Evolutionary conservation across 1,140 invertebrate species (phyloP).

Genomic region (Limonius californicus): DNA sequence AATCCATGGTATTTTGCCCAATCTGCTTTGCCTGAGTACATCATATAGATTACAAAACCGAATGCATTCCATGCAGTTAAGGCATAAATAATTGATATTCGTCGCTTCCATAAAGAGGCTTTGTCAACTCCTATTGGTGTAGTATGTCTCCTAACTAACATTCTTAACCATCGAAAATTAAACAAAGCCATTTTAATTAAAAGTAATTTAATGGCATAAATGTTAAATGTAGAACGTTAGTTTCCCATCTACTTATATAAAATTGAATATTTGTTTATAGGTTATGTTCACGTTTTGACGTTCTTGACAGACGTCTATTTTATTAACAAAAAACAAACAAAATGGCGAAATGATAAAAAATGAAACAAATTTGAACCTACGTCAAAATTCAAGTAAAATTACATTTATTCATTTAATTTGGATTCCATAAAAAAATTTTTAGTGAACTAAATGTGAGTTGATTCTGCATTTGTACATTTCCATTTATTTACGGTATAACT

Average conservation of each 20-base stretch:
- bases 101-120: constrained; percentile 56
- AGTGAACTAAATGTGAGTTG: too few species aligned
- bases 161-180: constrained; percentile 47
- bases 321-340: constrained; percentile 22
- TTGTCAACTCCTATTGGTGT: constrained; percentile 55
- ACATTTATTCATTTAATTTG: not conserved
- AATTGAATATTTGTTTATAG: too few species aligned
- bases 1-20: constrained; percentile 61
- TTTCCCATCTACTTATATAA: too few species aligned
- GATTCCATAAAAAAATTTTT: too few species aligned
- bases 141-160: constrained; percentile 55
- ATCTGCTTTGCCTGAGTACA: constrained; percentile 56
- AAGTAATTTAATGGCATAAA: too few species aligned
- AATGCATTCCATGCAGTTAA: constrained; percentile 62
- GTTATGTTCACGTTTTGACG: too few species aligned
- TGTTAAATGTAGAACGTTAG: too few species aligned
- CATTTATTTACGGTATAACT: too few species aligned
- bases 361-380: constrained; percentile 18
- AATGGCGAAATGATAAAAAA: constrained; percentile 26
- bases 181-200: constrained; percentile 34
- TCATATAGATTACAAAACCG: constrained; percentile 55
- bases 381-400: constrained; percentile 22
- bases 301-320: too few species aligned
- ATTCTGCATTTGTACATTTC: too few species aligned
- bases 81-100: constrained; percentile 57